Evolutionary conservation across 2,797 vertebrate genomes (phyloP).

Genomic region (Tenualosa ilisha): DNA sequence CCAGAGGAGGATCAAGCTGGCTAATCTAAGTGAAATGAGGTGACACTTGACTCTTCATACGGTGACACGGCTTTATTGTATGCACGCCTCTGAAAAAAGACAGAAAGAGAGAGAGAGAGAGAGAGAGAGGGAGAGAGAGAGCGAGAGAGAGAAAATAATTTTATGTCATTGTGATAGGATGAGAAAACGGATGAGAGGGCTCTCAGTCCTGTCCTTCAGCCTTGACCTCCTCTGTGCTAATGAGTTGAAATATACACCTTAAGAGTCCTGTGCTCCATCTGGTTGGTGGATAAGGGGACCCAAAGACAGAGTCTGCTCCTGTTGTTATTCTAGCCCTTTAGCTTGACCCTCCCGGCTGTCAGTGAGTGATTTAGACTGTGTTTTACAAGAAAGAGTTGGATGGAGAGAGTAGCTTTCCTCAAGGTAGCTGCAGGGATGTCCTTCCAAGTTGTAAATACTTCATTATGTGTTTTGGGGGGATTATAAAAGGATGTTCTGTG

Average conservation of each 20-base stretch:
- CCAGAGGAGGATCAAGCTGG: constrained; percentile 36
- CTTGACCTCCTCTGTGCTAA: not conserved
- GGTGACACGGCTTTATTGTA: constrained; percentile 29
- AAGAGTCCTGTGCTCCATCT: not conserved
- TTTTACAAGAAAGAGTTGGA: constrained; percentile 5
- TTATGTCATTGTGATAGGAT: not conserved
- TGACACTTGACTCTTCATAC: constrained; percentile 29
- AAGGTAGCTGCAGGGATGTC: not conserved
- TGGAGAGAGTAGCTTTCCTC: not conserved
- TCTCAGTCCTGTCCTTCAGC: not conserved
- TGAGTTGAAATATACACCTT: constrained; percentile 1
- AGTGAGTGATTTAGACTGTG: not conserved
- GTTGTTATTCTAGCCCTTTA: not conserved
- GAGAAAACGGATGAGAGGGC: not conserved
- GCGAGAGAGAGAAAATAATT: not conserved
- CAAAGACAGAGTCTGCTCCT: not conserved
- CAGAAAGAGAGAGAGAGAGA: not conserved
- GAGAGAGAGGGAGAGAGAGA: not conserved
- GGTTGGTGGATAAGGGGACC: not conserved
- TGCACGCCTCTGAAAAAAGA: not conserved
- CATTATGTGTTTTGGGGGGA: not conserved
- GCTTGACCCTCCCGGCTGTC: not conserved
- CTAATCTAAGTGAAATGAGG: constrained; percentile 48
- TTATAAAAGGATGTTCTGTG: not conserved
- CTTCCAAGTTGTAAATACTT: not conserved